Percentiles rank a stretch among this genome's conserved stretches.
phyloP scores from a whole-genome alignment of 2,888 invertebrate species.

The Chorisops tibialis region DNA sequence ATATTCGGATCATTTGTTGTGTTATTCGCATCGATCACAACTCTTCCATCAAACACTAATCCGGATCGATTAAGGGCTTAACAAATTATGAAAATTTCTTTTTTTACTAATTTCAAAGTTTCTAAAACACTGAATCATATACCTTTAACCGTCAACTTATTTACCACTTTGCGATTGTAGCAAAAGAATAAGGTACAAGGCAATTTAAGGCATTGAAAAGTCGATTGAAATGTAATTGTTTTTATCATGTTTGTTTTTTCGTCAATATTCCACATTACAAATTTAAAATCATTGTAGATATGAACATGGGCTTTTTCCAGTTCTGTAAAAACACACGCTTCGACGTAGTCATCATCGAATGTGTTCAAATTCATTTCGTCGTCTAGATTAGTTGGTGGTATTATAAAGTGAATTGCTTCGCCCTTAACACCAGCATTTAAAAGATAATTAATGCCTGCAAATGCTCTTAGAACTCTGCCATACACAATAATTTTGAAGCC shows the following conservation, averaged over 20 bases:
- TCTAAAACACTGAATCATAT: neutral
- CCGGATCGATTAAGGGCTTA: constrained; percentile 58
- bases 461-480: constrained; percentile 54
- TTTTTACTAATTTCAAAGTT: neutral
- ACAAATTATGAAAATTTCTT: neutral
- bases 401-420: constrained; percentile 52
- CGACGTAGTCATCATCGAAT: constrained; percentile 38
- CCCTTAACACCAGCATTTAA: constrained; percentile 52
- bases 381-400: constrained; percentile 36
- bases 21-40: constrained; percentile 62
- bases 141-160: constrained; percentile 38
- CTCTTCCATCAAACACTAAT: constrained; percentile 61
- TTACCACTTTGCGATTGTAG: constrained; percentile 42
- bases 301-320: constrained; percentile 39
- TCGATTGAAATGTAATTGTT: constrained; percentile 39
- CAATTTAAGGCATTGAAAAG: constrained; percentile 36
- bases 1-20: constrained; percentile 64
- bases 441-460: constrained; percentile 53
- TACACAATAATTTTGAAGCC: constrained; percentile 51
- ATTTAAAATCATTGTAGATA: constrained; percentile 40
- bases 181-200: constrained; percentile 44
- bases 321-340: constrained; percentile 37
- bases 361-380: constrained; percentile 36
- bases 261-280: constrained; percentile 43
- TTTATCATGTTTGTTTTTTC: constrained; percentile 37